phyloP scores from a whole-genome alignment of 1,140 invertebrate species.

The Streblospio benedicti region DNA sequence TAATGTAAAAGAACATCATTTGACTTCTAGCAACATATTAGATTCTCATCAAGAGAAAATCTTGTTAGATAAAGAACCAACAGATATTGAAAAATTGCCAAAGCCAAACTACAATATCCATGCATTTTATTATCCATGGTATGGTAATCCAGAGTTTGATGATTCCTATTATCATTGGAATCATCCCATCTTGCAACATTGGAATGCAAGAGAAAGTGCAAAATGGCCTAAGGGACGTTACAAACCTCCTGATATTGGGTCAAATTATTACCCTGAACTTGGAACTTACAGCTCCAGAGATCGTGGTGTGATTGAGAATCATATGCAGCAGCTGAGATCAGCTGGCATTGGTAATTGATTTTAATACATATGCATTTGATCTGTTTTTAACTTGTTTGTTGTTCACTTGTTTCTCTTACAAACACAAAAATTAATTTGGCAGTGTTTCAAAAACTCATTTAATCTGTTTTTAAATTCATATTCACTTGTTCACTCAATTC shows the following conservation, averaged over 20 bases:
- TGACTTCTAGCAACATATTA: too few relatives aligned
- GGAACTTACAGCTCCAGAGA: slow-evolving; percentile 49
- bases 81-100: neutral
- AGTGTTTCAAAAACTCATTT: too few relatives aligned
- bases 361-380: too few relatives aligned
- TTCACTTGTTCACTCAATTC: neutral
- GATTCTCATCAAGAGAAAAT: too few relatives aligned
- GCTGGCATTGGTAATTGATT: slow-evolving; percentile 36
- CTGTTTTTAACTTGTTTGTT: too few relatives aligned
- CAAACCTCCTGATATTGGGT: slow-evolving; percentile 46
- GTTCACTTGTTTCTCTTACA: too few relatives aligned
- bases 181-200: slow-evolving; percentile 45
- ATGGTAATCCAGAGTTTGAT: slow-evolving; percentile 45
- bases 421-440: too few relatives aligned
- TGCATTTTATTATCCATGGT: slow-evolving; percentile 52
- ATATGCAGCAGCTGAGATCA: slow-evolving; percentile 45
- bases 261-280: slow-evolving; percentile 49
- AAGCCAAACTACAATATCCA: slow-evolving; percentile 43
- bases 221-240: slow-evolving; percentile 39
- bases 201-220: slow-evolving; percentile 36
- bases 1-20: too few relatives aligned
- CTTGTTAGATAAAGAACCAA: too few relatives aligned
- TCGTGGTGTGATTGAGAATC: slow-evolving; percentile 38
- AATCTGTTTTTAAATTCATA: slow-evolving; percentile 4
- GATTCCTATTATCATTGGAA: slow-evolving; percentile 50